A percentile compares a stretch with the other conserved stretches of the same genome.
phyloP scores from a whole-genome alignment of 2,113 vertebrate species.

The Megalops atlanticus region DNA sequence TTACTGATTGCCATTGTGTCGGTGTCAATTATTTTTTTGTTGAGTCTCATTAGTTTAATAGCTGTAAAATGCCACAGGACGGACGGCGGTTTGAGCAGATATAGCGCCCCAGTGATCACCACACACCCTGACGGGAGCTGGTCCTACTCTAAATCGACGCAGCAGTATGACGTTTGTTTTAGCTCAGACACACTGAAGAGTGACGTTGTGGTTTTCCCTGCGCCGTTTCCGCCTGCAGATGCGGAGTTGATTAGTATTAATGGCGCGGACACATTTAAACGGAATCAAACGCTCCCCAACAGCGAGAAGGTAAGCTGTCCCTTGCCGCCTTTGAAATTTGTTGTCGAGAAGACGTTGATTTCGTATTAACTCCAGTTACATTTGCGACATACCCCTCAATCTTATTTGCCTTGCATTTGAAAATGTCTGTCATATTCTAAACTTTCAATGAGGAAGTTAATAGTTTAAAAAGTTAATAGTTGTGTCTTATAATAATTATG shows the following conservation, averaged over 20 bases:
- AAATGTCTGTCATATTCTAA: too few species aligned
- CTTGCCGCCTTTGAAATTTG: too few species aligned
- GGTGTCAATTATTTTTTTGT: constrained; percentile 54
- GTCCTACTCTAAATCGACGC: constrained; percentile 46
- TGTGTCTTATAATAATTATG: too few species aligned
- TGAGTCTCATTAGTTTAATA: constrained; percentile 54
- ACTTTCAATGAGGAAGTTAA: too few species aligned
- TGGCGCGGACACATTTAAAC: constrained; percentile 43
- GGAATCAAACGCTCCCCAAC: constrained; percentile 29
- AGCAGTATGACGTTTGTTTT: constrained; percentile 49
- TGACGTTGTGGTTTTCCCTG: too few species aligned
- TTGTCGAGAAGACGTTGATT: too few species aligned
- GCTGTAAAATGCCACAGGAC: constrained; percentile 54
- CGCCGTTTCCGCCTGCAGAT: constrained; percentile 49
- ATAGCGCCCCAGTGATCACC: constrained; percentile 58
- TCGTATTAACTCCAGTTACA: too few species aligned
- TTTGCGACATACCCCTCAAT: too few species aligned
- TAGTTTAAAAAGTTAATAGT: too few species aligned
- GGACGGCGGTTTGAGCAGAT: constrained; percentile 46
- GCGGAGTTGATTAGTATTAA: constrained; percentile 57
- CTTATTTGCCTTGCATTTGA: too few species aligned
- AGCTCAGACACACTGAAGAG: constrained; percentile 48
- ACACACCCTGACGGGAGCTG: constrained; percentile 52
- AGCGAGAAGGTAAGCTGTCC: constrained; percentile 26
- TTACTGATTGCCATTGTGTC: constrained; percentile 53